Conservation (phyloP, 2,888 invertebrate species). For the Dromius quadrimaculatus region DNA sequence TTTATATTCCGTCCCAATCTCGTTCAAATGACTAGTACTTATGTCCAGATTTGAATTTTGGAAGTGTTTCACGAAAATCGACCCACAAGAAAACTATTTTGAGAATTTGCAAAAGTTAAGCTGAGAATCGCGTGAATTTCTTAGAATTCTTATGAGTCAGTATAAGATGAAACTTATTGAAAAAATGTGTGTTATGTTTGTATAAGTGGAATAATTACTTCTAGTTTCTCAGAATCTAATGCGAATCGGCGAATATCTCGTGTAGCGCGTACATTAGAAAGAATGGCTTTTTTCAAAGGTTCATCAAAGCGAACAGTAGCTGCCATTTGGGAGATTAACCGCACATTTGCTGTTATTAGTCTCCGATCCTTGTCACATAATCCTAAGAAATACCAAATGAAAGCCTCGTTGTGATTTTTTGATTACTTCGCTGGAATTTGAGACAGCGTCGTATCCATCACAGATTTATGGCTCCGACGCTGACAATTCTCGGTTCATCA, state of each 20-base stretch:
- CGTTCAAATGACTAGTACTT: no score
- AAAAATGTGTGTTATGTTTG: neutral
- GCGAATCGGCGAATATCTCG: constrained; percentile 69
- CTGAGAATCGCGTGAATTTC: neutral
- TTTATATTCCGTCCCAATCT: no score
- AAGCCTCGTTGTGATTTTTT: no score
- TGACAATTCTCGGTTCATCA: no score
- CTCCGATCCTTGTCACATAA: neutral
- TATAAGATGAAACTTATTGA: neutral
- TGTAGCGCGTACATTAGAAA: constrained; percentile 71
- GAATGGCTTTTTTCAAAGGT: constrained; percentile 69
- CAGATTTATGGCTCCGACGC: neutral
- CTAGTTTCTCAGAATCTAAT: constrained; percentile 57
- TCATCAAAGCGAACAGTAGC: constrained; percentile 74
- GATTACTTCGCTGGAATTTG: neutral
- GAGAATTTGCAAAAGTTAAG: no score
- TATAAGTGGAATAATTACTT: neutral
- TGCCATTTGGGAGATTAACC: constrained; percentile 72
- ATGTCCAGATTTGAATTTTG: no score
- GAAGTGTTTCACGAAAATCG: no score
- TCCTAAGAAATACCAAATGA: neutral
- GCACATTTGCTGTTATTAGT: constrained; percentile 58
- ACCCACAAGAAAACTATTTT: no score
- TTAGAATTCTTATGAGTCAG: neutral
- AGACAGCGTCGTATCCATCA: neutral